Base-by-base conservation (phyloP, 2,113 vertebrate species). In the Dinomys branickii region DNA sequence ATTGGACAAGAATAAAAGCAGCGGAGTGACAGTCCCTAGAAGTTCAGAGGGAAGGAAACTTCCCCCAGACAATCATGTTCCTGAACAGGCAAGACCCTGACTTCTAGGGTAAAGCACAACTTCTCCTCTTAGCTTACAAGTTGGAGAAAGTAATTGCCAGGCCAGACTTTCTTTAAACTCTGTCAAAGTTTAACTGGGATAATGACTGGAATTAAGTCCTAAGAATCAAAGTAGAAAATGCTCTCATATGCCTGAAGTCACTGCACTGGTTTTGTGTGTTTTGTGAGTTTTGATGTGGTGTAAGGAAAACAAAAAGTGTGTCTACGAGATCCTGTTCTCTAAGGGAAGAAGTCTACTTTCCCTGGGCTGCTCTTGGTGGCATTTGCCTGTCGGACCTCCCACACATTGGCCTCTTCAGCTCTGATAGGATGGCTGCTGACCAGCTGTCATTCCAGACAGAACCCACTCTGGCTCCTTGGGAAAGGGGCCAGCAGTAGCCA, bases 371-470 rank as follows among this genome's bases (percentile, higher is more conserved):
- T 85, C 91, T 96, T 85, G 33, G 58, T 89, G 73, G 91, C 56
- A 61, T 59, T 92, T 91, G 95, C 90, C 61, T 35, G 6, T 81
- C 52, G 0, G 0, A 26, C 95, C 97, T 97, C 94, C 91, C 97
- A 97, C 26, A 81, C 61, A n/a, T 93, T 96, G 89, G 95, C 91
- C 4, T 88, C 95, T 97, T 97, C 97, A 44, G 97, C 94, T 95
- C 92, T 95, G 97, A 91, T 97, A 95, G 96, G 93, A 77, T 97
- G 96, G 96, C 96, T 98, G 80, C 95, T 96, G 94, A 97, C 97
- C 97, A 98, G 96, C 97, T 98, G 94, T 90, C 95, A 93, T 78
- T 98, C 92, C 65, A 96, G 93, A 97, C 91, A 96, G 24, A 87
- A 93, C 41, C 63, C 2, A 41, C 94, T 81, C 38, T 35, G 71